Evolutionary conservation across 2,888 invertebrate species (phyloP).

Genomic region (Thymelicus acteon): DNA sequence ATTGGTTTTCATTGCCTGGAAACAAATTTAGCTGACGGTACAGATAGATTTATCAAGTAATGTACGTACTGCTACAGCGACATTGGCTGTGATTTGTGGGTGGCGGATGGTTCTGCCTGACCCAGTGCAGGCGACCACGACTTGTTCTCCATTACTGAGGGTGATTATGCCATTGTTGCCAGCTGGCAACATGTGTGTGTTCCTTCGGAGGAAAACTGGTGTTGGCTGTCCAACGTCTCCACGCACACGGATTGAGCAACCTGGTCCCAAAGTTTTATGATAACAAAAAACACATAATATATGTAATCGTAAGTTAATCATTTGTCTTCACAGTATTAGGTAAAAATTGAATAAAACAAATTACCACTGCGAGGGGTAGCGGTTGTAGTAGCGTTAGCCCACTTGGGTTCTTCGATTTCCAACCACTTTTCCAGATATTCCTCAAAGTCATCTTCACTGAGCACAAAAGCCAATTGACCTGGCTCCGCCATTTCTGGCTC

Average conservation of each 20-base stretch:
- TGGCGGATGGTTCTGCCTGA: constrained; percentile 62
- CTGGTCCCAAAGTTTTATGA: constrained; percentile 44
- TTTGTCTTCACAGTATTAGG: background rate
- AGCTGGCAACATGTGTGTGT: constrained; percentile 59
- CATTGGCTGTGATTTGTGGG: constrained; percentile 56
- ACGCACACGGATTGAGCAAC: constrained; percentile 74
- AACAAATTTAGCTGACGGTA: too few relatives aligned
- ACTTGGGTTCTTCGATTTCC: constrained; percentile 57
- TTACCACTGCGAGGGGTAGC: constrained; percentile 60
- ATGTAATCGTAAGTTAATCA: background rate
- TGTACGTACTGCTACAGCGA: constrained; percentile 60
- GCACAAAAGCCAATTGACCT: constrained; percentile 62
- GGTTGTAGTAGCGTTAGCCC: constrained; percentile 49
- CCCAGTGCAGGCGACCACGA: constrained; percentile 67
- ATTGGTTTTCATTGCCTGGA: too few relatives aligned
- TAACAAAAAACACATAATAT: background rate
- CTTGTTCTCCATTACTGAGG: constrained; percentile 61
- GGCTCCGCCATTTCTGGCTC: constrained; percentile 63
- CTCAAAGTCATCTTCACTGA: constrained; percentile 77
- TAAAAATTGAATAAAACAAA: constrained; percentile 9
- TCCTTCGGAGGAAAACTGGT: constrained; percentile 80
- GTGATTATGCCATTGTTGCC: constrained; percentile 65
- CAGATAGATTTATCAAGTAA: background rate
- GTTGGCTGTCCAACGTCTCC: constrained; percentile 84
- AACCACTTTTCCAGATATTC: constrained; percentile 76